Evolutionary conservation across 2,113 vertebrate species (phyloP).

Genomic region (Hiodon alosoides): DNA sequence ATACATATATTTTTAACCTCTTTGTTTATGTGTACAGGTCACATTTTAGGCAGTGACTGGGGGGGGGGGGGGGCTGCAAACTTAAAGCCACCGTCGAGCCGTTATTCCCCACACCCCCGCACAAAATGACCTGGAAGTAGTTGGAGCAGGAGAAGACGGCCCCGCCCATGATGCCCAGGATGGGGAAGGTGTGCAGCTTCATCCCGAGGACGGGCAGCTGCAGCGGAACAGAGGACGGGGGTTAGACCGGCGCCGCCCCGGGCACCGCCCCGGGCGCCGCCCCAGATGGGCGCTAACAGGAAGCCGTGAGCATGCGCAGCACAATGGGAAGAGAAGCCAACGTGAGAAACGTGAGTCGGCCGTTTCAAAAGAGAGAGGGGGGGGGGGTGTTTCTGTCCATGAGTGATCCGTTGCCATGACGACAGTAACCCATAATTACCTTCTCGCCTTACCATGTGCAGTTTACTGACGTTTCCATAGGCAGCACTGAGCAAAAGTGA

Average conservation of each 20-base stretch:
- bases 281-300: slow-evolving; percentile 8
- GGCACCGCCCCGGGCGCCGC: background rate
- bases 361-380: slow-evolving; percentile 34
- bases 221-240: slow-evolving; percentile 11
- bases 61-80: background rate
- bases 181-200: slow-evolving; percentile 72
- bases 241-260: background rate
- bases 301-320: slow-evolving; percentile 49
- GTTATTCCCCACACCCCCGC: slow-evolving; percentile 91
- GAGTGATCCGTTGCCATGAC: slow-evolving; percentile 53
- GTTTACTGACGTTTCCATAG: slow-evolving; percentile 59
- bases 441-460: slow-evolving; percentile 55
- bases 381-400: slow-evolving; percentile 45
- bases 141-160: slow-evolving; percentile 80
- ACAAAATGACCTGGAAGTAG: slow-evolving; percentile 90
- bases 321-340: slow-evolving; percentile 49
- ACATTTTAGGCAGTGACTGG: background rate
- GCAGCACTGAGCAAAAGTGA: slow-evolving; percentile 62
- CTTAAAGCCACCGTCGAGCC: slow-evolving; percentile 95
- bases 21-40: background rate
- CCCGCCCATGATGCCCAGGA: slow-evolving; percentile 79
- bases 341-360: slow-evolving; percentile 51
- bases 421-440: slow-evolving; percentile 53
- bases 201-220: slow-evolving; percentile 78
- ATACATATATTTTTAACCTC: too few relatives aligned